Evolutionary conservation across 2,113 vertebrate species (phyloP), one percentile per base, ranked within the genome.

Genomic region (Sclerurus mexicanus): DNA sequence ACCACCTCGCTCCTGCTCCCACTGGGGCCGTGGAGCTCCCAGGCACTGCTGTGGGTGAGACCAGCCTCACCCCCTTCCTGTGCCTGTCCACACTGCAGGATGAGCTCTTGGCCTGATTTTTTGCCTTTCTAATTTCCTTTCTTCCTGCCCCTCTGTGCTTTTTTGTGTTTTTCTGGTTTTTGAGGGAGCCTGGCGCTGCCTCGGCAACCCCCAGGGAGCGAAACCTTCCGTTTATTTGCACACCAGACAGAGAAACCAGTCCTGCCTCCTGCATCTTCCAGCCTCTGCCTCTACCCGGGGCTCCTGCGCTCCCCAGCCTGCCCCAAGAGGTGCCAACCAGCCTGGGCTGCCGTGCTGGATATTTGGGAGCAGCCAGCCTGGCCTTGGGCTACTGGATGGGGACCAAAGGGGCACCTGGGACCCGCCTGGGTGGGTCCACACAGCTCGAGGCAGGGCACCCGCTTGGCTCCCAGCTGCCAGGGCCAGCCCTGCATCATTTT

Each of bases 231-330:
- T 95, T 83, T 89, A 93, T 97, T 97, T 97, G 95, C 96, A 97
- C 95, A 84, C 83, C 94, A 97, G 96, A 97, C 96, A 84, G 94
- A 93, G 90, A 96, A 97, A 97, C 96, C 95, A 84, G 96, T 95
- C 96, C 92, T 95, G 68, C 85, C 88, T 97, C 95, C 95, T 71
- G 83, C 85, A 84, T 88, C 95, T 94, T 72, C 49, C 90, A 82
- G 82, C 27, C 1, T 0, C 76, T 91, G 93, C 82, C 94, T 90
- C 90, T 93, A 80, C 83, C 94, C 4, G 30, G 67, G 95, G 92
- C 94, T 93, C 63, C 81, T 58, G 67, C 0, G 0, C 91, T 92
- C 89, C 76, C 46, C 69, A 60, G 64, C 59, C 76, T 68, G 72
- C 89, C 91, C 88, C 1, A 4, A 93, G 91, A 96, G 90, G 80